Evolutionary conservation across 2,888 invertebrate genomes (phyloP), one percentile per base, ranked within the genome.

Genomic region (Entomobrya multifasciata): DNA sequence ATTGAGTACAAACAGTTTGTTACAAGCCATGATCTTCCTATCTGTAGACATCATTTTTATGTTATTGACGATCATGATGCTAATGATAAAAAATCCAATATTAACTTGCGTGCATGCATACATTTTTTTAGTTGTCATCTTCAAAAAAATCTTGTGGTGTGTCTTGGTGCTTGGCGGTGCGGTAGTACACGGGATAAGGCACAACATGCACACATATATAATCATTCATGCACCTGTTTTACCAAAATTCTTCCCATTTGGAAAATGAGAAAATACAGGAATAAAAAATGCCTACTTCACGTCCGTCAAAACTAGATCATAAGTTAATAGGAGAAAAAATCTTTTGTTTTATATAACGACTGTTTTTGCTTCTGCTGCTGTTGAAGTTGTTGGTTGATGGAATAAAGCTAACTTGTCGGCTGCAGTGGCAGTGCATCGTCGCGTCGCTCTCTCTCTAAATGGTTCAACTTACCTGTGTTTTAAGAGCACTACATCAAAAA

Each of bases 261-360:
- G 1, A 13, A 6, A 67, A 72, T 72, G 72, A 49, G 72, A 81
- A 80, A 25, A 62, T 36, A 36, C 17, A n/a, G 65, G 78, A 60
- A 15, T 17, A 49, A 49, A 83, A 70, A 72, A 74, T 74, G 4
- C 41, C 55, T 67, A 52, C 70, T 86, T 70, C 86, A 79, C 80
- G 80, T 86, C 80, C 86, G 74, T 86, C 86, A 86, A 81, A 86
- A 81, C 86, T 86, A 86, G 80, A 86, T 86, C 86, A 86, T 44
- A 81, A 74, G 86, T 72, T 81, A 81, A 80, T 55, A 49, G 80
- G 80, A 70, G 76, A 83, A 84, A 65, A 84, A 84, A 30, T 49
- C 41, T 84, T 74, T 76, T 77, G 72, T 74, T 82, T 67, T 77
- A 49, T 8, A n/a, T 55, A 74, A 20, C 60, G 20, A 55, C 30